phyloP scores from a whole-genome alignment of 2,113 vertebrate genomes.

The Podarcis muralis region DNA sequence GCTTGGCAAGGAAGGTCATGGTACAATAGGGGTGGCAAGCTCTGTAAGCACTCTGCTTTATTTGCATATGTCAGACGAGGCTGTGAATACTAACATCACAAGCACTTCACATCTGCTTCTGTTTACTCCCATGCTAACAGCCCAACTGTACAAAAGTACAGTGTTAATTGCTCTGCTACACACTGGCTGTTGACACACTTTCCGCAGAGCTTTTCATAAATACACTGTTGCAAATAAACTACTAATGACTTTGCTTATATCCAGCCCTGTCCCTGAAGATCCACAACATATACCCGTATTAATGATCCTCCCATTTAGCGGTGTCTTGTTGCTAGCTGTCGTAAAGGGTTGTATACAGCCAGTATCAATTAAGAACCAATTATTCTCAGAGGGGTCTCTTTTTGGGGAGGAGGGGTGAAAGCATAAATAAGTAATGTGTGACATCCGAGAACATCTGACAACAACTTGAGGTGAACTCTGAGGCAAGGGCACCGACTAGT shows the following conservation, averaged over 20 bases:
- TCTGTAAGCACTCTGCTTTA: constrained; percentile 67
- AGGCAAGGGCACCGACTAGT: constrained; percentile 80
- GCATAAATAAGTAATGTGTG: constrained; percentile 79
- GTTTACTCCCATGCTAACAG: constrained; percentile 80
- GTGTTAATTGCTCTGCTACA: constrained; percentile 82
- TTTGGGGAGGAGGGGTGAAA: constrained; percentile 55
- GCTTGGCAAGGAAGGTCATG: constrained; percentile 69
- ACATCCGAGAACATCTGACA: constrained; percentile 72
- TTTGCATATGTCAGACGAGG: constrained; percentile 83
- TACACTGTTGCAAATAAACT: constrained; percentile 81
- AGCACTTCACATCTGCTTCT: constrained; percentile 81
- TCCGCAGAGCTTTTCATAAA: constrained; percentile 78
- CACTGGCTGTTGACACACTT: constrained; percentile 77
- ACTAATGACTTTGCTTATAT: constrained; percentile 81
- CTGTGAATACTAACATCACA: constrained; percentile 71
- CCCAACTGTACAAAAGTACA: constrained; percentile 75
- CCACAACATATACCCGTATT: constrained; percentile 72
- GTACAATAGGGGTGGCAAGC: constrained; percentile 67
- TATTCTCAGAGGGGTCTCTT: constrained; percentile 70
- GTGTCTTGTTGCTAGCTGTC: constrained; percentile 71
- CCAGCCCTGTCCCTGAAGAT: constrained; percentile 73
- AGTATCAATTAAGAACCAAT: constrained; percentile 82
- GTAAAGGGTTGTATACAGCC: constrained; percentile 70
- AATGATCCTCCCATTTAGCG: constrained; percentile 80
- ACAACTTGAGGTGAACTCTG: constrained; percentile 74